A percentile compares a stretch with the other conserved stretches of the same genome.
Conservation (phyloP, 2,888 invertebrate species). For the Rotaria sp. region DNA sequence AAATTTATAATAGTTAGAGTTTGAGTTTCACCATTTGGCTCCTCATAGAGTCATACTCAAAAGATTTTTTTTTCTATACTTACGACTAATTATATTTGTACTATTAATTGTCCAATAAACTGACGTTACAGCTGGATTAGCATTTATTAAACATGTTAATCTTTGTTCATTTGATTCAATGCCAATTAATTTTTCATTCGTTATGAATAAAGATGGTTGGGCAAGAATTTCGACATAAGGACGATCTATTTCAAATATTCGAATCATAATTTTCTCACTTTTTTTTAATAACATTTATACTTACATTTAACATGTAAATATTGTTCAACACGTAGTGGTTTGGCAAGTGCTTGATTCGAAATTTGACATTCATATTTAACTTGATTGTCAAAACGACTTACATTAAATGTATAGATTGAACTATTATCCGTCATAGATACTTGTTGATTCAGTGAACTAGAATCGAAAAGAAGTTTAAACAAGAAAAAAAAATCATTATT, state of each 20-base stretch:
- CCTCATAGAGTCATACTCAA: too few relatives aligned
- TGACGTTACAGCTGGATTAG: not conserved
- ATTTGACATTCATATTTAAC: constrained; percentile 23
- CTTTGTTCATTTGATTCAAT: not conserved
- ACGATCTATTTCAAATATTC: not conserved
- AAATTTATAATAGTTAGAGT: too few relatives aligned
- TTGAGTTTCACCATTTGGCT: too few relatives aligned
- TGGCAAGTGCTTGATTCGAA: not conserved
- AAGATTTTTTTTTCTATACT: not conserved
- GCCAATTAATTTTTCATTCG: not conserved
- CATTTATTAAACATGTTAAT: not conserved
- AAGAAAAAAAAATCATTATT: not conserved
- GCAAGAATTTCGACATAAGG: not conserved
- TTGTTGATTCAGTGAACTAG: constrained; percentile 1
- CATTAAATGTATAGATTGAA: constrained; percentile 4
- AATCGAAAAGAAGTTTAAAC: not conserved
- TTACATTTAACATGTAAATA: constrained; percentile 21
- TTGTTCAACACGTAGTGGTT: constrained; percentile 1
- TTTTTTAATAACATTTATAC: not conserved
- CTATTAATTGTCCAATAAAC: constrained; percentile 14
- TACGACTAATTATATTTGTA: constrained; percentile 23
- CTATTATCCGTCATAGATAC: not conserved
- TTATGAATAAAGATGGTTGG: not conserved
- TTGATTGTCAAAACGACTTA: not conserved
- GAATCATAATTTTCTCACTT: not conserved